phyloP scores from a whole-genome alignment of 2,113 vertebrate species.

The Rhegmatorhina hoffmannsi region DNA sequence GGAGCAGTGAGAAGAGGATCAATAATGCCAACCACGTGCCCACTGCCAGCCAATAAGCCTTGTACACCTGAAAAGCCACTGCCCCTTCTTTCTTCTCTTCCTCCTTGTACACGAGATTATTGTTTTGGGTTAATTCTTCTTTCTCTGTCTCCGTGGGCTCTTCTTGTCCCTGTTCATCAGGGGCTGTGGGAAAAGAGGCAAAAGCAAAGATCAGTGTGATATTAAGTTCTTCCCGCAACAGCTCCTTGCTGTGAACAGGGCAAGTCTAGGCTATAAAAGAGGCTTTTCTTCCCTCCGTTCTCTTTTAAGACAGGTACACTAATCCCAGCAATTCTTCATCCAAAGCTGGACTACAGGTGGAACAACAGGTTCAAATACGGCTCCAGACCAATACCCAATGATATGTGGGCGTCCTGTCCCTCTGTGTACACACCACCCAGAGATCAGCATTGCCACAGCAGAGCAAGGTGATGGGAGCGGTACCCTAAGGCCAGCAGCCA shows the following conservation, averaged over 20 bases:
- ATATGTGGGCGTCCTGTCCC: background rate
- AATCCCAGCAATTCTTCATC: background rate
- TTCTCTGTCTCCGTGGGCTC: conserved; percentile 38
- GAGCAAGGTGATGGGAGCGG: background rate
- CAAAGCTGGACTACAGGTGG: background rate
- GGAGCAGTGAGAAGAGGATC: conserved; percentile 83
- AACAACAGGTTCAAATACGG: background rate
- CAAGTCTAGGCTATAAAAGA: background rate
- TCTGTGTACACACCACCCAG: background rate
- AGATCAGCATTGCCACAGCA: background rate
- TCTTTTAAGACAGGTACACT: background rate
- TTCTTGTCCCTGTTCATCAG: conserved; percentile 33
- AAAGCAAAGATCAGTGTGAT: background rate
- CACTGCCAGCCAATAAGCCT: conserved; percentile 87
- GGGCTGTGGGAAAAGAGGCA: background rate
- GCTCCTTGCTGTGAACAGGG: background rate
- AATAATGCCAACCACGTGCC: conserved; percentile 78
- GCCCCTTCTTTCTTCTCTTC: conserved; percentile 90
- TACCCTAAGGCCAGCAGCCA: background rate
- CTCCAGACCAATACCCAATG: background rate
- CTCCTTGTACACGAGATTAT: conserved; percentile 54
- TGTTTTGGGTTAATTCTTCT: conserved; percentile 14
- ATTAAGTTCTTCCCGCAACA: background rate
- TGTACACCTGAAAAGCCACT: conserved; percentile 88
- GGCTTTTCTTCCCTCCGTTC: background rate